Evolutionary conservation across 2,113 vertebrate genomes (phyloP).

Genomic region (Dryoscopus gambensis): DNA sequence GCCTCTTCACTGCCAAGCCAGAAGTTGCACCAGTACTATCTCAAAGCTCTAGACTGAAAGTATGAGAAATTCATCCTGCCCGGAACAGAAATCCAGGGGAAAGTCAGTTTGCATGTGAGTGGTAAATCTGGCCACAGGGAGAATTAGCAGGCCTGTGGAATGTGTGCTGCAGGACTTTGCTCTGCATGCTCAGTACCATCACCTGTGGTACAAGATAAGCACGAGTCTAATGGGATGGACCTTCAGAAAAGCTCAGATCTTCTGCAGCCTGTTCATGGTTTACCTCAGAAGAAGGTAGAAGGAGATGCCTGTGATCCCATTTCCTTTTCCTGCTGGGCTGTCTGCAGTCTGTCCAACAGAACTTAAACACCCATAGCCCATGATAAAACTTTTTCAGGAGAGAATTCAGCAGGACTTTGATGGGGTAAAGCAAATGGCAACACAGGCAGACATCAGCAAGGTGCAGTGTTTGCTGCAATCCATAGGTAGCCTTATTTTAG

Average conservation of each 20-base stretch:
- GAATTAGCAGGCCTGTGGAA: neutral
- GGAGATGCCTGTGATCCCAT: neutral
- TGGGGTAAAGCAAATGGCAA: neutral
- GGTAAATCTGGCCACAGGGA: neutral
- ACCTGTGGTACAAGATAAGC: neutral
- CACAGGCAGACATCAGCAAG: neutral
- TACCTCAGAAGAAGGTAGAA: neutral
- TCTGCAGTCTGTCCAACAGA: neutral
- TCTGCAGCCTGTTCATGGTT: neutral
- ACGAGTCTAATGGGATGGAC: neutral
- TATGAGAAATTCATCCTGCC: neutral
- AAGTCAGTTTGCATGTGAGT: neutral
- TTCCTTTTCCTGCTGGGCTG: neutral
- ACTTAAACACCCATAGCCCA: fast-evolving
- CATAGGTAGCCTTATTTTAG: neutral
- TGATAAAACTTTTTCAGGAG: neutral
- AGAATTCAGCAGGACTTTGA: neutral
- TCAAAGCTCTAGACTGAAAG: neutral
- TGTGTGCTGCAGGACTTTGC: neutral
- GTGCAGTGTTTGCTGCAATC: neutral
- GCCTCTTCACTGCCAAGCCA: neutral
- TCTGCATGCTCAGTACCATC: neutral
- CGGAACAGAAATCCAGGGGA: neutral
- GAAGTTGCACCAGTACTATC: neutral
- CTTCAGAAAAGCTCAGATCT: neutral